Conservation (phyloP, 2,888 invertebrate species). For the Parasteatoda lunata region DNA sequence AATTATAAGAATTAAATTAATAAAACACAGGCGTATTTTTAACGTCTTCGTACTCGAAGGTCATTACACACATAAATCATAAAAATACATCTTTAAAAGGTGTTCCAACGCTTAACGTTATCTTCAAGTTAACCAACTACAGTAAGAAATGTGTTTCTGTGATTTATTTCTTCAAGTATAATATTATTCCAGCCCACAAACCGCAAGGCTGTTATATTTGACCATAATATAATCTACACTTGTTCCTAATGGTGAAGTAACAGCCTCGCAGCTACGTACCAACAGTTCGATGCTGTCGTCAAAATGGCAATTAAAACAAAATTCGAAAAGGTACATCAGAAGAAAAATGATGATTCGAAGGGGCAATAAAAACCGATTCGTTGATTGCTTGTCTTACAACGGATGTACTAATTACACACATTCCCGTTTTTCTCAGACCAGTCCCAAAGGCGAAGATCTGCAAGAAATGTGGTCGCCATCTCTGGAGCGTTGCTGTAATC, state of each 20-base stretch:
- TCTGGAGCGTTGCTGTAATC: conserved; percentile 3
- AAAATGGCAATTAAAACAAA: neutral
- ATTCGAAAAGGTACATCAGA: neutral
- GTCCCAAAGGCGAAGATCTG: neutral
- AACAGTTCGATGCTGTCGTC: neutral
- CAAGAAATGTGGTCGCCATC: neutral
- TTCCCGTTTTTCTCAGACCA: conserved; percentile 1
- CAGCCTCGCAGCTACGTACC: neutral
- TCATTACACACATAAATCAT: too few relatives aligned
- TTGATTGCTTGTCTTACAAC: conserved; percentile 19
- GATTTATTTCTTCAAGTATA: too few relatives aligned
- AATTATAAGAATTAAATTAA: too few relatives aligned
- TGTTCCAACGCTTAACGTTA: too few relatives aligned
- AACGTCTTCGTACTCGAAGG: too few relatives aligned
- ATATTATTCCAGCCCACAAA: too few relatives aligned
- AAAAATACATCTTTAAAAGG: too few relatives aligned
- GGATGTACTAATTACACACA: conserved; percentile 50
- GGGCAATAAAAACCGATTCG: neutral
- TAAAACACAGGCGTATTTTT: too few relatives aligned
- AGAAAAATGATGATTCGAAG: neutral
- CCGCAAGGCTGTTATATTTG: too few relatives aligned
- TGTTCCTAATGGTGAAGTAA: neutral
- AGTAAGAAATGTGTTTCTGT: too few relatives aligned
- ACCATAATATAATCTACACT: too few relatives aligned
- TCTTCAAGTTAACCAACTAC: too few relatives aligned